Percentiles rank a stretch among this genome's conserved stretches.
Conservation (phyloP, 2,888 invertebrate genomes). For the Vandiemenella viatica region DNA sequence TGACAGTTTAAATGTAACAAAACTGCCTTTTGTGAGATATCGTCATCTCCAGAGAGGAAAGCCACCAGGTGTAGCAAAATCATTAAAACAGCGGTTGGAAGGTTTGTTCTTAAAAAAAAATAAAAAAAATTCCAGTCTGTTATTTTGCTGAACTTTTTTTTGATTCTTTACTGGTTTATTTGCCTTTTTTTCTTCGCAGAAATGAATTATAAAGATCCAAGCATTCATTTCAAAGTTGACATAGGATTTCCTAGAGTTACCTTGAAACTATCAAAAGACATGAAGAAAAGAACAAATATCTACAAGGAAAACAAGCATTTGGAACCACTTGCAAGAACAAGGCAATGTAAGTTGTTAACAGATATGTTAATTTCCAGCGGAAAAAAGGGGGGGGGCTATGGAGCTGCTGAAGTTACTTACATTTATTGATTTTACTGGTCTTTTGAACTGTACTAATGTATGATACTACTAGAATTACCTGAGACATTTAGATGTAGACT, state of each 20-base stretch:
- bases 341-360: slow-evolving; percentile 35
- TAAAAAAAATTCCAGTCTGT: too few relatives aligned
- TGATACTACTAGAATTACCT: too few relatives aligned
- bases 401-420: too few relatives aligned
- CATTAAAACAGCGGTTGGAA: slow-evolving; percentile 54
- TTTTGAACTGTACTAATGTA: too few relatives aligned
- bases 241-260: slow-evolving; percentile 38
- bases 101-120: slow-evolving; percentile 30
- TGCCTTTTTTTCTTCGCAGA: slow-evolving; percentile 25
- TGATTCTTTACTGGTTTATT: not conserved
- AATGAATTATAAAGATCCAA: slow-evolving; percentile 36
- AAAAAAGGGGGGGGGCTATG: too few relatives aligned
- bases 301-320: slow-evolving; percentile 29
- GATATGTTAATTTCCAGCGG: too few relatives aligned
- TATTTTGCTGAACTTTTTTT: not conserved
- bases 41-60: slow-evolving; percentile 54
- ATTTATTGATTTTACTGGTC: too few relatives aligned
- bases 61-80: slow-evolving; percentile 50
- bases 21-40: slow-evolving; percentile 21
- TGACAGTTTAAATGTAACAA: slow-evolving; percentile 1
- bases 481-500: too few relatives aligned
- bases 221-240: slow-evolving; percentile 39
- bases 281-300: not conserved
- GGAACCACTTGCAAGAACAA: slow-evolving; percentile 46
- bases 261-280: not conserved